Base-by-base conservation (phyloP, 2,113 vertebrate species). In the Rafetus swinhoei region DNA sequence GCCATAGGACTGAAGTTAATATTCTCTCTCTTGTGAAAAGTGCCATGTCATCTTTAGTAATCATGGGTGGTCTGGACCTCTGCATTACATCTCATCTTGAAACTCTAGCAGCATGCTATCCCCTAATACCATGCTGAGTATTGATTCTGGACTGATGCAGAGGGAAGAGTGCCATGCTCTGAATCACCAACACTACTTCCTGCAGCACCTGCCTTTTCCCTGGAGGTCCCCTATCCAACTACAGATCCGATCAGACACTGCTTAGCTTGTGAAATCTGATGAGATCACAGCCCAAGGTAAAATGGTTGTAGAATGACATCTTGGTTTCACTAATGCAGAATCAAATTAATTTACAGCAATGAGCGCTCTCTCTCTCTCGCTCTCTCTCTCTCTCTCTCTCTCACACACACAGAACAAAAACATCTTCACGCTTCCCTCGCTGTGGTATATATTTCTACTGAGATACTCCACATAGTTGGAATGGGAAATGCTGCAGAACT, bases 91-190 rank as follows among this genome's bases (percentile, higher is more conserved):
- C 5, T 54, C 24, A 74, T 74, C 24, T 7, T 6, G 35, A 79
- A 39, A 45, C 22, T 53, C 2, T 7, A 55, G 7, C 19, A 80
- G 80, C 27, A 8, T 81, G 11, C 39, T 50, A 74, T 3, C 18
- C 12, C 19, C 8, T 7, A 50, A 2, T 0, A 53, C 7, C 80
- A 19, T 0, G 1, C 27, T 45, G 62, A 10, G 25, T 50, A 57
- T 22, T n/a, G 56, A 12, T 13, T 54, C 25, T 2, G 77, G 81
- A 1, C 2, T 54, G 22, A 56, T 39, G 56, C 1, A 4, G 76
- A 22, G 52, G 87, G 22, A 32, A 85, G 35, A 56, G 29, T 3
- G 18, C 55, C 1, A 1, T 0, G 15, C 2, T 9, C 7, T 9
- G 57, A 65, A 50, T 4, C 76, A 21, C 60, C 81, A 83, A 1